A percentile compares a stretch with the other conserved stretches of the same genome.
Evolutionary conservation across 1,140 invertebrate genomes (phyloP).

Genomic region (Tribolium madens): DNA sequence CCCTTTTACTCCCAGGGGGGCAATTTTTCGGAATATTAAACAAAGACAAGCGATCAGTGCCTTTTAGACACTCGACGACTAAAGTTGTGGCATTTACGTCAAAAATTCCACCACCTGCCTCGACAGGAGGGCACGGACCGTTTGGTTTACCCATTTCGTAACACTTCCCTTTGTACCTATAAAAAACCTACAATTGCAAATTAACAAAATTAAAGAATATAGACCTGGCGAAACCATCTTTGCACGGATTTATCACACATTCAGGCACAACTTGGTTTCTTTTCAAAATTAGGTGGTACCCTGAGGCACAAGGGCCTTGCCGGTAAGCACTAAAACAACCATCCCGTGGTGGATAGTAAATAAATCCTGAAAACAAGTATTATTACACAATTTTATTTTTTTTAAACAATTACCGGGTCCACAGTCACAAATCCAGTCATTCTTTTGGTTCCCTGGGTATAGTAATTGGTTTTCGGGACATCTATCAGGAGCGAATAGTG

Average conservation of each 20-base stretch:
- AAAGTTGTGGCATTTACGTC: constrained; percentile 58
- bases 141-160: constrained; percentile 51
- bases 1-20: constrained; percentile 52
- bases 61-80: constrained; percentile 54
- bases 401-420: constrained; percentile 66
- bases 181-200: constrained; percentile 10
- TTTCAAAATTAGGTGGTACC: constrained; percentile 71
- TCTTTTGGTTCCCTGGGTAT: constrained; percentile 72
- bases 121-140: constrained; percentile 52
- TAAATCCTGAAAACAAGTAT: constrained; percentile 66
- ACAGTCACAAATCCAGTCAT: constrained; percentile 78
- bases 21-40: constrained; percentile 50
- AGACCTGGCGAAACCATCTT: constrained; percentile 61
- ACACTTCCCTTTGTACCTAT: constrained; percentile 37
- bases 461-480: constrained; percentile 74
- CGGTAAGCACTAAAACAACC: constrained; percentile 73
- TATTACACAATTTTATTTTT: background rate
- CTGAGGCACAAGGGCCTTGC: constrained; percentile 72
- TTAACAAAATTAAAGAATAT: background rate
- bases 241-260: constrained; percentile 73
- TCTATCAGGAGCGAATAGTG: constrained; percentile 69
- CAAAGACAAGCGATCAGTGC: constrained; percentile 52
- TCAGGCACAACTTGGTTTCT: constrained; percentile 68
- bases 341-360: constrained; percentile 73
- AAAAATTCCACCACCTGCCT: constrained; percentile 57